Evolutionary conservation across 2,888 invertebrate genomes (phyloP).

Genomic region (Carterocephalus palaemon): DNA sequence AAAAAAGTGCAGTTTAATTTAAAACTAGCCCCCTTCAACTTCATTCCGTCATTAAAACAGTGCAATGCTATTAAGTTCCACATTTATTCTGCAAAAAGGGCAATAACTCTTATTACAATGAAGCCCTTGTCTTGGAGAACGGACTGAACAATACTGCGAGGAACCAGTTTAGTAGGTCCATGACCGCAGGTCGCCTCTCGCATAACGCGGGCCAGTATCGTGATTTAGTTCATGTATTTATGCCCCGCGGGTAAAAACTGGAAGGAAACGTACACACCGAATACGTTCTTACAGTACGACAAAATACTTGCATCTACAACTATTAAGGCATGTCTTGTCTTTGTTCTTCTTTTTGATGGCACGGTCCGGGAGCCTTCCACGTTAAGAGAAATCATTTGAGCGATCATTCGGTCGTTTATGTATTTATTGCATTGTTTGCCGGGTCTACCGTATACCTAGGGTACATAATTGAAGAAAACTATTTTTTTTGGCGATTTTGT

Average conservation of each 20-base stretch:
- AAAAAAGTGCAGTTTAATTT: no score
- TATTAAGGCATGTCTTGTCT: no score
- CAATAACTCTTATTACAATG: conserved; percentile 25
- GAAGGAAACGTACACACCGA: conserved; percentile 34
- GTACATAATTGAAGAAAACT: no score
- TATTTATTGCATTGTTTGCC: no score
- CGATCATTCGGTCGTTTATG: no score
- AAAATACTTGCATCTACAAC: no score
- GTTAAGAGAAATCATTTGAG: no score
- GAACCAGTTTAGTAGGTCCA: conserved; percentile 75
- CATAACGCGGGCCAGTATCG: conserved; percentile 50
- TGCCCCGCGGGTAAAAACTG: conserved; percentile 40
- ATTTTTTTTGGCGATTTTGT: no score
- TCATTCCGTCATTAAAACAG: conserved; percentile 6
- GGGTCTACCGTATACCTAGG: no score
- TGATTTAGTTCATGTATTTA: conserved; percentile 51
- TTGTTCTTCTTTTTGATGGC: not conserved
- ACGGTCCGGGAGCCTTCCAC: no score
- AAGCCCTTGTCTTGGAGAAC: conserved; percentile 29
- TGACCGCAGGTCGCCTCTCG: conserved; percentile 61
- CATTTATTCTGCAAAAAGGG: conserved; percentile 12
- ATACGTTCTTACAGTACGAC: no score
- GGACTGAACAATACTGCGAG: conserved; percentile 52
- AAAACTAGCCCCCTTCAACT: no score
- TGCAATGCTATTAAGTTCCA: conserved; percentile 16